Evolutionary conservation across 2,888 invertebrate genomes (phyloP), one percentile per base, ranked within the genome.

Genomic region (Hyposoter didymator): DNA sequence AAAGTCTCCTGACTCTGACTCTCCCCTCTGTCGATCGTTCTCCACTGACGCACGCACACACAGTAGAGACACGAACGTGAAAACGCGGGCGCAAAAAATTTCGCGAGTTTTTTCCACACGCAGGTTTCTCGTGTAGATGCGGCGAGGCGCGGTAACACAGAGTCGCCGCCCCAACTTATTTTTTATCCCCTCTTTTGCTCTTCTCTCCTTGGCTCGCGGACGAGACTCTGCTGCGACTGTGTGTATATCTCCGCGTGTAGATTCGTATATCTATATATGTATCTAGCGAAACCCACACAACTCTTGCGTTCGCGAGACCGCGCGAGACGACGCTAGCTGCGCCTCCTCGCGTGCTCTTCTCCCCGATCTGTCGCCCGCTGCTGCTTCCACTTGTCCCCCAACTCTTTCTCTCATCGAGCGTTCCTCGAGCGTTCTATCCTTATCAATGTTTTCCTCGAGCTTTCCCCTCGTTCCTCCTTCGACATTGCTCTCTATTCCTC

Each of bases 241-340:
- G 12, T 70, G 64, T 76, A 49, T n/a, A n/a, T n/a, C n/a, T n/a
- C n/a, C 69, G 52, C 2, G 39, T 66, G 39, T 66, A n/a, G 47
- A 35, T 67, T 43, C 6, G 35, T 52, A 4, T 43, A 19, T 19
- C 19, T 47, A 49, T 78, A 43, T 64, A 45, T 64, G n/a, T n/a
- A n/a, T n/a, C n/a, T n/a, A 35, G 22, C 0, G 4, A 64, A 70
- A 64, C 28, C n/a, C 62, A 39, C 49, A 66, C 79, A 45, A 59
- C 85, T 83, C 66, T 79, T 94, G n/a, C n/a, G 94, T 94, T 93
- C 95, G 95, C 94, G 64, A 91, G 93, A 92, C 93, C 94, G 92
- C 94, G 92, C 82, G 73, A 82, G 79, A 82, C 81, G 74, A 64
- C 59, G 79, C 35, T 75, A 55, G 62, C 80, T 69, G 67, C 86